These are phyloP conservation scores for Corticium candelabrum DNA, from an alignment of 37 sponge, comb jelly and placozoan species.

Conservation along the genomic window DNA sequence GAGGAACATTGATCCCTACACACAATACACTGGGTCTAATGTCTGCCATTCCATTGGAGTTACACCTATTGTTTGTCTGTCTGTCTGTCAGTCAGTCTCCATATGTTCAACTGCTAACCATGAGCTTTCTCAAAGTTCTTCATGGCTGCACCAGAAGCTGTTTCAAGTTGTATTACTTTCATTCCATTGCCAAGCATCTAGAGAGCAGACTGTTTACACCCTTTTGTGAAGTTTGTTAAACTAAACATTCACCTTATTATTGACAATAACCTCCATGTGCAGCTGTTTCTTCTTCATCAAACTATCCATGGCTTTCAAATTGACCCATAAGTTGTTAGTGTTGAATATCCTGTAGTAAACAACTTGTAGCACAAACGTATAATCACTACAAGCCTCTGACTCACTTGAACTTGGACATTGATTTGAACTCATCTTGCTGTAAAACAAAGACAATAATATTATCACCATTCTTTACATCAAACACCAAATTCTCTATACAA, in stretches of 20 bases:
- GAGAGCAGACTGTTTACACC: neutral
- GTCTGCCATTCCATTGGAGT: neutral
- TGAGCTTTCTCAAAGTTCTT: slow-evolving; percentile 83
- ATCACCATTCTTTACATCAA: neutral
- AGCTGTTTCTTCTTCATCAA: slow-evolving; percentile 23
- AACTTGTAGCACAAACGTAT: neutral
- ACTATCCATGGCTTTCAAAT: slow-evolving; percentile 57
- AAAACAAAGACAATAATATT: neutral
- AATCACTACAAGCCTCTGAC: neutral
- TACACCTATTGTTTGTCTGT: no score
- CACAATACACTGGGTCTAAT: no score
- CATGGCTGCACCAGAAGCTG: slow-evolving; percentile 94
- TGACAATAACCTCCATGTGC: slow-evolving; percentile 78
- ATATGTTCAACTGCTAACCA: slow-evolving; percentile 33
- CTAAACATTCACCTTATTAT: slow-evolving; percentile 56
- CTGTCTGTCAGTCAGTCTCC: neutral
- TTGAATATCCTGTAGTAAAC: slow-evolving; percentile 64
- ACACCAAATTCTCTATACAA: slow-evolving; percentile 6
- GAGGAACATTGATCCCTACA: slow-evolving; percentile 85
- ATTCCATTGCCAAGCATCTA: slow-evolving; percentile 56
- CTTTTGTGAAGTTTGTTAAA: neutral
- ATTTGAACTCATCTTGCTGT: slow-evolving; percentile 90
- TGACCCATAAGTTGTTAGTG: slow-evolving; percentile 92
- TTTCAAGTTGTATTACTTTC: slow-evolving; percentile 93
- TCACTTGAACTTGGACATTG: slow-evolving; percentile 79